Evolutionary conservation across 2,113 vertebrate genomes (phyloP).

Genomic region (Poeciliopsis occidentalis): DNA sequence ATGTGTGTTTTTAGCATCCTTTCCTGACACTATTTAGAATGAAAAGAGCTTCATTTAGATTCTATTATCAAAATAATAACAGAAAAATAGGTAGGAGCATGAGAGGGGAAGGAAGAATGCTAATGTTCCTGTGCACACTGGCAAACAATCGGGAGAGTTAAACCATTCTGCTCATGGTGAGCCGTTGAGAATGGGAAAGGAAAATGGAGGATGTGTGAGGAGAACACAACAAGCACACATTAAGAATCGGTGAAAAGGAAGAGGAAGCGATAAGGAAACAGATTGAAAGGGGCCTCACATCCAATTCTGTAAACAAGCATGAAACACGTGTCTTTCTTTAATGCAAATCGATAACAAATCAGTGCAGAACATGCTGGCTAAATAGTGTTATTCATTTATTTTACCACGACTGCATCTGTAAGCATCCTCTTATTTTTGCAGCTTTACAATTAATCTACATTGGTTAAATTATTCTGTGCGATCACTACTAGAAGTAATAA

Average conservation of each 20-base stretch:
- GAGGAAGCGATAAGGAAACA: conserved; percentile 64
- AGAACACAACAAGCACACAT: conserved; percentile 49
- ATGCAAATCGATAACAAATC: conserved; percentile 44
- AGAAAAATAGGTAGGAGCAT: conserved; percentile 11
- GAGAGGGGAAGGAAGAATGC: conserved; percentile 39
- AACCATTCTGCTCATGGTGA: conserved; percentile 18
- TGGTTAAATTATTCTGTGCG: background rate
- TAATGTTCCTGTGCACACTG: conserved; percentile 51
- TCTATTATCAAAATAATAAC: conserved; percentile 29
- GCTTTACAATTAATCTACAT: background rate
- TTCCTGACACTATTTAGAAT: conserved; percentile 70
- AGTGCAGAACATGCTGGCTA: background rate
- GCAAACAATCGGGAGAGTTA: conserved; percentile 37
- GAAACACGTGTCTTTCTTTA: conserved; percentile 24
- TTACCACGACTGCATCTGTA: background rate
- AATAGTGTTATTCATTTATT: background rate
- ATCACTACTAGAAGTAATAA: background rate
- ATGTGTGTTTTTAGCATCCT: conserved; percentile 18
- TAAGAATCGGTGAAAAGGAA: conserved; percentile 68
- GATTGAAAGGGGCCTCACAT: conserved; percentile 44
- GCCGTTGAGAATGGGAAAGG: conserved; percentile 53
- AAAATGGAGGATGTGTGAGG: conserved; percentile 62
- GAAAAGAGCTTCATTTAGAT: conserved; percentile 55
- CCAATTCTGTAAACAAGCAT: conserved; percentile 63
- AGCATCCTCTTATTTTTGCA: background rate